phyloP scores from a whole-genome alignment of 2,797 vertebrate genomes.

The Hipposideros larvatus region DNA sequence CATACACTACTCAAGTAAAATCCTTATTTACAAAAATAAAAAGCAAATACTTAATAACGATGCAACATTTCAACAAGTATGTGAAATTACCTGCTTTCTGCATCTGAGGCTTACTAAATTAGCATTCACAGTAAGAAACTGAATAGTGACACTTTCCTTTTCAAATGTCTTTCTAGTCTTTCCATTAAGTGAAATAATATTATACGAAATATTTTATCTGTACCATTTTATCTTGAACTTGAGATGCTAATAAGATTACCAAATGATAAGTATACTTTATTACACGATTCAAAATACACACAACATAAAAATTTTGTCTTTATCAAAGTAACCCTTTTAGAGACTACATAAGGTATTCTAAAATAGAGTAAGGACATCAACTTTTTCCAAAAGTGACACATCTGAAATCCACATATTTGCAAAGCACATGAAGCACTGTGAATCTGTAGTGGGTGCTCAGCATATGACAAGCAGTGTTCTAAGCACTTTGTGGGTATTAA shows the following conservation, averaged over 20 bases:
- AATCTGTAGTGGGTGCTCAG: not conserved
- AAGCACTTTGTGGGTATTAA: not conserved
- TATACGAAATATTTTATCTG: not conserved
- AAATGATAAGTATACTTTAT: slow-evolving; percentile 39
- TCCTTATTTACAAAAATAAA: slow-evolving; percentile 42
- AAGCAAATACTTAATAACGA: slow-evolving; percentile 10
- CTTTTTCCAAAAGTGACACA: slow-evolving; percentile 36
- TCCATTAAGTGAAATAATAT: slow-evolving; percentile 11
- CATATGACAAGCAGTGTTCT: not conserved
- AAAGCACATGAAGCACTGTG: not conserved
- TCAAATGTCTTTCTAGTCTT: slow-evolving; percentile 36
- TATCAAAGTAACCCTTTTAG: not conserved
- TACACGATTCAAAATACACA: slow-evolving; percentile 25
- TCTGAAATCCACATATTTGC: slow-evolving; percentile 5
- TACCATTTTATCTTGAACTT: slow-evolving; percentile 37
- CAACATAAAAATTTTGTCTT: not conserved
- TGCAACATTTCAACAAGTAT: slow-evolving; percentile 15
- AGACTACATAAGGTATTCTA: not conserved
- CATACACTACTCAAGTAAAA: slow-evolving; percentile 1
- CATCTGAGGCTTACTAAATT: slow-evolving; percentile 39
- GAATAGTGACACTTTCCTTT: slow-evolving; percentile 21
- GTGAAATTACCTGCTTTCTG: slow-evolving; percentile 28
- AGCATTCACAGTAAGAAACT: not conserved
- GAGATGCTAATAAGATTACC: slow-evolving; percentile 6
- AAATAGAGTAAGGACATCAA: slow-evolving; percentile 20